phyloP scores from a whole-genome alignment of 2,888 invertebrate species.

The Xestoiulus laeticollis region DNA sequence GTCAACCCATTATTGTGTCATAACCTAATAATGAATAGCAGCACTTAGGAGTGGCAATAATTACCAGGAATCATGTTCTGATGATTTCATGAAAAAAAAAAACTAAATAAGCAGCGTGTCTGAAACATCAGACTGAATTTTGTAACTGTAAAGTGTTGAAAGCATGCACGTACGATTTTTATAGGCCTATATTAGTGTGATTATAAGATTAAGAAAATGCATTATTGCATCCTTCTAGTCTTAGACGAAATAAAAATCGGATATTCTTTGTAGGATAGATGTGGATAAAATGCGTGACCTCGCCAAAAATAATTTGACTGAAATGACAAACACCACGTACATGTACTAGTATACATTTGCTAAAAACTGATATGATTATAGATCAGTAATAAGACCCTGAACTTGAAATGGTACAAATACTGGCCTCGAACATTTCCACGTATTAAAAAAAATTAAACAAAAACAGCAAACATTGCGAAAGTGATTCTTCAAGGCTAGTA shows the following conservation, averaged over 20 bases:
- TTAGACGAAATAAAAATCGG: no score
- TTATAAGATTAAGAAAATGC: no score
- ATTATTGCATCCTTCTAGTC: no score
- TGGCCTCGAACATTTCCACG: background rate
- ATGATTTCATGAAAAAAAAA: background rate
- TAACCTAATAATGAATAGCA: background rate
- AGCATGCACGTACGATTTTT: no score
- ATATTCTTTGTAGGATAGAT: no score
- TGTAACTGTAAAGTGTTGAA: background rate
- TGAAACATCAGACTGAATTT: background rate
- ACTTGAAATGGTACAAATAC: background rate
- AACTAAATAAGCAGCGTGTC: background rate
- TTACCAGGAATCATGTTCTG: slow-evolving; percentile 37
- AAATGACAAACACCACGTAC: no score
- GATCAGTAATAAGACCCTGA: background rate
- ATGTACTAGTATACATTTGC: no score
- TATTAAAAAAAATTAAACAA: background rate
- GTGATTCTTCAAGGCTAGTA: background rate
- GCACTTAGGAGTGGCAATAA: background rate
- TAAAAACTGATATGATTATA: background rate
- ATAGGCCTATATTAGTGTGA: no score
- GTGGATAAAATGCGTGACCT: no score
- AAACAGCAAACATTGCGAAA: background rate
- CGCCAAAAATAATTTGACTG: no score
- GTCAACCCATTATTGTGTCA: background rate